A percentile compares a stretch with the other conserved stretches of the same genome.
Conservation (phyloP, 2,797 vertebrate species). For the Trematomus bernacchii region DNA sequence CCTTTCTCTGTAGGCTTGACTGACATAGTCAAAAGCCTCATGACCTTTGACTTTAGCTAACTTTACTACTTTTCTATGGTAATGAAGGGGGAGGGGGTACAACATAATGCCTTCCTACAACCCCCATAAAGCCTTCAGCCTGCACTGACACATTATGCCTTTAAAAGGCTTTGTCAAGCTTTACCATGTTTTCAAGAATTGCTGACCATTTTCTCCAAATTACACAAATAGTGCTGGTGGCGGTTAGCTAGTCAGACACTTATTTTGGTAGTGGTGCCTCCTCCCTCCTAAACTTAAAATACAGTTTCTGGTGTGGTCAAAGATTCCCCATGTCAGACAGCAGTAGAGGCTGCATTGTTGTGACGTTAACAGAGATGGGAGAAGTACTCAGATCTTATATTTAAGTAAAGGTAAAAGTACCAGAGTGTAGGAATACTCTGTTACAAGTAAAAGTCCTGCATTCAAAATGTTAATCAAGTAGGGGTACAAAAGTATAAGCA, state of each 20-base stretch:
- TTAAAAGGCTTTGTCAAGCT: constrained; percentile 15
- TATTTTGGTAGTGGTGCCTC: constrained; percentile 11
- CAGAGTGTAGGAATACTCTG: no score
- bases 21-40: constrained; percentile 35
- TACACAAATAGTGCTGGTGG: constrained; percentile 1
- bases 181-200: not conserved
- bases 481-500: no score
- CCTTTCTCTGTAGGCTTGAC: constrained; percentile 21
- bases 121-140: constrained; percentile 54
- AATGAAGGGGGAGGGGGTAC: constrained; percentile 70
- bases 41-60: constrained; percentile 72
- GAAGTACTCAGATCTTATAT: no score
- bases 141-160: constrained; percentile 25
- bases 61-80: constrained; percentile 67
- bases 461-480: no score
- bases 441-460: no score
- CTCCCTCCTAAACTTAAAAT: constrained; percentile 41
- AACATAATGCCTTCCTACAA: constrained; percentile 28
- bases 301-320: constrained; percentile 17
- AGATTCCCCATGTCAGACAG: constrained; percentile 26
- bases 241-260: constrained; percentile 9
- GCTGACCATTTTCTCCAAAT: not conserved
- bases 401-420: no score
- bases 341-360: not conserved
- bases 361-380: no score